Evolutionary conservation across 2,113 vertebrate species (phyloP).

Genomic region (Typhlomys cinereus): DNA sequence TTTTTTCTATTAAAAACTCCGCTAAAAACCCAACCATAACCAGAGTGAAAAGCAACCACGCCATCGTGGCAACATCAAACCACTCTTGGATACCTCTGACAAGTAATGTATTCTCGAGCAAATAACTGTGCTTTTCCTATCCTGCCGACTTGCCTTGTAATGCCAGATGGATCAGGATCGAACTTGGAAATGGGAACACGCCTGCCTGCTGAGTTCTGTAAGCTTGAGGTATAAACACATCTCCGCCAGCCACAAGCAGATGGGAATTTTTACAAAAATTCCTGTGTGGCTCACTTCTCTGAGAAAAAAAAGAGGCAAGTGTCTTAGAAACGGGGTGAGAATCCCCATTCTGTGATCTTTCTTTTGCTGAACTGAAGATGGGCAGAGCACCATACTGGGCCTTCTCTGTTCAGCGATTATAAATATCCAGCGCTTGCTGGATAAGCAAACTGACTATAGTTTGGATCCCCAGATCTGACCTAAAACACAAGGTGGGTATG

Average conservation of each 20-base stretch:
- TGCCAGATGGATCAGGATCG: background rate
- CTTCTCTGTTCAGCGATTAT: no score
- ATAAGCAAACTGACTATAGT: no score
- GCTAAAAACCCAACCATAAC: background rate
- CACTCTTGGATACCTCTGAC: no score
- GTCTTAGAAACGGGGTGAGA: background rate
- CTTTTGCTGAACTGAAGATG: background rate
- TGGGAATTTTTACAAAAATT: background rate
- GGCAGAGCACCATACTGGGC: background rate
- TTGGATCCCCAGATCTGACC: no score
- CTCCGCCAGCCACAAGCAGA: background rate
- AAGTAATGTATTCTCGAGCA: background rate
- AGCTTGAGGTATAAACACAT: background rate
- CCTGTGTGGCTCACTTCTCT: background rate
- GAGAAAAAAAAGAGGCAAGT: background rate
- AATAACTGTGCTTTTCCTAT: background rate
- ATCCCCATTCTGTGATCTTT: background rate
- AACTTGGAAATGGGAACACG: background rate
- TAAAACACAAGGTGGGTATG: no score
- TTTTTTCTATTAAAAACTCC: background rate
- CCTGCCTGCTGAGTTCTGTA: background rate
- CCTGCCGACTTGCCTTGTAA: background rate
- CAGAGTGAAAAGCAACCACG: background rate
- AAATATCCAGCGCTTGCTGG: no score
- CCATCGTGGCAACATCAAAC: background rate